Base-by-base conservation (phyloP, 2,797 vertebrate species). In the Holocentrus rufus region DNA sequence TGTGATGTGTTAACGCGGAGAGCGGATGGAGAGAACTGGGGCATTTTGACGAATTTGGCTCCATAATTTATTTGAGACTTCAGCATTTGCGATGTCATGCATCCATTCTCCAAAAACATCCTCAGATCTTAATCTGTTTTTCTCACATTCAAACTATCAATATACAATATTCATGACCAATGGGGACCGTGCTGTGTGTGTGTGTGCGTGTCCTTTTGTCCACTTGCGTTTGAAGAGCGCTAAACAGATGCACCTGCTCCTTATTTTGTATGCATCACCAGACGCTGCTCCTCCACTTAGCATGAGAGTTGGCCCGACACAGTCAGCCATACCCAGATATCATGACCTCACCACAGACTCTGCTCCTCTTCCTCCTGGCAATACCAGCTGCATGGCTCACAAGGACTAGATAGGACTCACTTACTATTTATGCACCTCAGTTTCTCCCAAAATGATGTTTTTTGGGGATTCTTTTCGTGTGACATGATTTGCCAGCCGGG, bases 181-280 rank as follows among this genome's bases (percentile, higher is more conserved):
- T 7, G 30, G 30, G 30, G 7, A 31, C 30, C 3, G 30, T 31
- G 30, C n/a, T 47, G 46, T 46, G 31, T 50, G 52, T 44, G 14
- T 34, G n/a, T 4, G 25, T 36, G 27, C 18, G 20, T 39, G 23
- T 78, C 44, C 55, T 62, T 61, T 17, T 65, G 63, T 72, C n/a
- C 34, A 30, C 50, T 42, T 59, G 42, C 9, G 50, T 25, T 44
- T 61, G 13, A 3, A 34, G 20, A 62, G 47, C 34, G 31, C 18
- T 34, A 0, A 31, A 72, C 64, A 72, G 60, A 31, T 63, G 56
- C 64, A 77, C 65, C 79, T 78, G 77, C 59, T 63, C 47, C 27
- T 68, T 25, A 73, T 81, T 73, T 50, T 60, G 57, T 23, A 81
- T 34, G 69, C 25, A 72, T 71, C 49, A 73, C 70, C 64, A 73